A percentile compares a stretch with the other conserved stretches of the same genome.
These are phyloP conservation scores for Caracal caracal DNA, from an alignment of 2,113 vertebrate species.

Conservation along the genomic window DNA sequence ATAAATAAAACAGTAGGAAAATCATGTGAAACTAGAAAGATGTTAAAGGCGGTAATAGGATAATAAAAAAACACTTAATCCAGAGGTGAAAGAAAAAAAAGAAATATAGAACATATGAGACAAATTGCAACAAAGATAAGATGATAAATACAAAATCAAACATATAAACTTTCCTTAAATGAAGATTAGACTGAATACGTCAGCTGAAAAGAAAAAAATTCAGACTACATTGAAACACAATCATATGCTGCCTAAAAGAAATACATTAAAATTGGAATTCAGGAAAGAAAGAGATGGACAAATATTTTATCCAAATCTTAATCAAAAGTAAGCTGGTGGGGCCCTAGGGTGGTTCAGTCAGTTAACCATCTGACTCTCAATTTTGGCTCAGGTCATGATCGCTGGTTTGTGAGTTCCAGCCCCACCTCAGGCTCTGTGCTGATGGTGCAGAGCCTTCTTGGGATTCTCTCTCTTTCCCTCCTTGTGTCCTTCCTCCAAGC, in stretches of 20 bases:
- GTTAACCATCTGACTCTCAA: no score
- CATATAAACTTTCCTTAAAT: not conserved
- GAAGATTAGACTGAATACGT: not conserved
- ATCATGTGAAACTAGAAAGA: not conserved
- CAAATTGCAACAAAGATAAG: not conserved
- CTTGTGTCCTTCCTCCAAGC: no score
- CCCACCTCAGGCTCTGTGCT: no score
- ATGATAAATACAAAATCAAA: not conserved
- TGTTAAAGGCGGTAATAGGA: not conserved
- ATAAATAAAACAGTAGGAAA: not conserved
- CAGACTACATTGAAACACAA: not conserved
- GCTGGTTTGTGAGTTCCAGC: no score
- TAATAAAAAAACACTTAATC: not conserved
- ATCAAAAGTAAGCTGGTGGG: not conserved
- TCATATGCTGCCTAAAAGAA: not conserved
- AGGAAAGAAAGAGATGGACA: not conserved
- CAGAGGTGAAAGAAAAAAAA: not conserved
- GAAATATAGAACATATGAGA: not conserved
- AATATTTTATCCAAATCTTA: not conserved
- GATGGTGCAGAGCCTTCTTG: no score
- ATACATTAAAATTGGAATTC: not conserved
- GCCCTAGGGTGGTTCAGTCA: no score
- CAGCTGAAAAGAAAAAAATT: not conserved
- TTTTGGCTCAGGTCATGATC: no score
- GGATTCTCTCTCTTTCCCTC: no score